Percentiles rank a stretch among this genome's conserved stretches.
phyloP scores from a whole-genome alignment of 2,113 vertebrate genomes.

The Odocoileus virginianus region DNA sequence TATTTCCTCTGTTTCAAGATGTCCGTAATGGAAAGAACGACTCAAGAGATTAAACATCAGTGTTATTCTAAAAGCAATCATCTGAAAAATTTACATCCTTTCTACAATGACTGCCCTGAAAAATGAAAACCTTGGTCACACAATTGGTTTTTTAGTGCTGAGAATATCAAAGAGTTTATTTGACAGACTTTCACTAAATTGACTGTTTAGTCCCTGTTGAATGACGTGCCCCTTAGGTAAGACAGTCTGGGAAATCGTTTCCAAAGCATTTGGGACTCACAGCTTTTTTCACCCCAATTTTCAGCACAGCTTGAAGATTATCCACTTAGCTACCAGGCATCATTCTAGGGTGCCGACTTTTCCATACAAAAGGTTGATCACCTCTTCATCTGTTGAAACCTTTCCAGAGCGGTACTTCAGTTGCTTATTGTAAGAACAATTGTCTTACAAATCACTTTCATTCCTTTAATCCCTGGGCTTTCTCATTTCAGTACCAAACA shows the following conservation, averaged over 20 bases:
- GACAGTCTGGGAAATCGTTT: not conserved
- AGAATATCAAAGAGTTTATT: slow-evolving; percentile 23
- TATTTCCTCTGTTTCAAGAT: slow-evolving; percentile 36
- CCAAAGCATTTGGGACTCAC: not conserved
- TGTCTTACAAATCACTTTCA: not conserved
- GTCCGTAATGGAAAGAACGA: not conserved
- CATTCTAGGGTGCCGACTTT: not conserved
- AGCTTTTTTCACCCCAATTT: not conserved
- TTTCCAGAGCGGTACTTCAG: not conserved
- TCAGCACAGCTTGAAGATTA: not conserved
- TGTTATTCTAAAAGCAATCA: slow-evolving; percentile 63
- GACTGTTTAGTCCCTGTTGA: slow-evolving; percentile 25
- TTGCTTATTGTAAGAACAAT: not conserved
- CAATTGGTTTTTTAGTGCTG: slow-evolving; percentile 21
- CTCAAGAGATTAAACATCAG: slow-evolving; percentile 12
- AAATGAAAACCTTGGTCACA: slow-evolving; percentile 47
- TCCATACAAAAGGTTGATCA: not conserved
- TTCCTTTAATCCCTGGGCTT: not conserved
- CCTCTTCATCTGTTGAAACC: not conserved
- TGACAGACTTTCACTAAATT: slow-evolving; percentile 41
- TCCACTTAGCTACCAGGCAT: not conserved
- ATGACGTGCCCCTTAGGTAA: not conserved
- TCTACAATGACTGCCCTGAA: slow-evolving; percentile 33
- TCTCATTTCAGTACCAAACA: not conserved
- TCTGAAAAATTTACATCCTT: slow-evolving; percentile 53